These are phyloP conservation scores for Acromyrmex charruanus DNA, from an alignment of 1,140 invertebrate species.

Conservation along the genomic window DNA sequence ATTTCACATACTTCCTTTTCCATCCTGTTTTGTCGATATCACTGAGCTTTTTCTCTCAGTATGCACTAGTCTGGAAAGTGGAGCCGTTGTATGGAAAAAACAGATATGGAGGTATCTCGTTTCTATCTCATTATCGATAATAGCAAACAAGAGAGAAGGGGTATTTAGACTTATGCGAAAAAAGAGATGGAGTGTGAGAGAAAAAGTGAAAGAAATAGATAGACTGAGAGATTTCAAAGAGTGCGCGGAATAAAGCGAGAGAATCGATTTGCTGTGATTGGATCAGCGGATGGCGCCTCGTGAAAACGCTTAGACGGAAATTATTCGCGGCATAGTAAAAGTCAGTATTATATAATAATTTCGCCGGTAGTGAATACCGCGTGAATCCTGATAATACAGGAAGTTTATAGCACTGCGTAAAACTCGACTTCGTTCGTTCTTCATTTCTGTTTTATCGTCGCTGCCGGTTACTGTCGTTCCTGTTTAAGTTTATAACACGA, in stretches of 20 bases:
- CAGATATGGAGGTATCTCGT: conserved; percentile 35
- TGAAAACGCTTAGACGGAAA: conserved; percentile 35
- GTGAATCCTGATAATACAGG: conserved; percentile 27
- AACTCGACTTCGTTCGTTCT: conserved; percentile 35
- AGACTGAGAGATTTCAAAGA: conserved; percentile 1
- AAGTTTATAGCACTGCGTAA: conserved; percentile 49
- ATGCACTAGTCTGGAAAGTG: background rate
- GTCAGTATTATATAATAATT: conserved; percentile 61
- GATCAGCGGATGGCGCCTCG: background rate
- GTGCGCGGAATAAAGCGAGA: conserved; percentile 19
- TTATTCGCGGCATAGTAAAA: conserved; percentile 22
- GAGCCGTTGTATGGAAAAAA: background rate
- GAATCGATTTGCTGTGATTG: conserved; percentile 30
- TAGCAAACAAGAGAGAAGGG: conserved; percentile 26
- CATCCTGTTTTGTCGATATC: conserved; percentile 4
- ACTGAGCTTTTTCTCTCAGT: conserved; percentile 47
- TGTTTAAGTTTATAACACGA: conserved; percentile 43
- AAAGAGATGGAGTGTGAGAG: background rate
- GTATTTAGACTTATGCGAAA: conserved; percentile 22
- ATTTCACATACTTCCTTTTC: conserved; percentile 19
- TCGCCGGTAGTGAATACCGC: background rate
- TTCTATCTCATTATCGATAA: conserved; percentile 69
- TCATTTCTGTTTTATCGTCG: conserved; percentile 36
- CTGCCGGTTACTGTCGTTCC: background rate
- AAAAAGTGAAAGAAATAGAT: background rate